Conservation (phyloP, 1,140 invertebrate genomes). For the Plectrocnemia conspersa region DNA sequence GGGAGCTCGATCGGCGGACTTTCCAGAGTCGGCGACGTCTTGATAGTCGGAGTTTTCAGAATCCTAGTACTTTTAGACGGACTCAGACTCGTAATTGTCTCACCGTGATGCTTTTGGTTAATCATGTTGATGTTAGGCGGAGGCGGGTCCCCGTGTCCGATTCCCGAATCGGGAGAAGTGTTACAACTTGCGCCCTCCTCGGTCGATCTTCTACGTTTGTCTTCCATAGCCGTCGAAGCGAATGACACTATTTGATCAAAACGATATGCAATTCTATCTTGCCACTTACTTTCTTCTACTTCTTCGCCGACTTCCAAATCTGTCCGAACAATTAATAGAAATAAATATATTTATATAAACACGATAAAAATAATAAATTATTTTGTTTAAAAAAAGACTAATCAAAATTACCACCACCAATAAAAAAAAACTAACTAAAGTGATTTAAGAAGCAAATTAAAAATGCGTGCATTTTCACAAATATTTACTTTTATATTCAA, state of each 20-base stretch:
- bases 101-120: slow-evolving; percentile 19
- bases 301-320: slow-evolving; percentile 55
- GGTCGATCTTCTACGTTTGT: slow-evolving; percentile 67
- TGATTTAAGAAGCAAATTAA: slow-evolving; percentile 28
- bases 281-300: slow-evolving; percentile 68
- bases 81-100: slow-evolving; percentile 33
- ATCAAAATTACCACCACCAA: slow-evolving; percentile 30
- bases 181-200: slow-evolving; percentile 64
- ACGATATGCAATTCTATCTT: slow-evolving; percentile 78
- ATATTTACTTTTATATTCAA: slow-evolving; percentile 32
- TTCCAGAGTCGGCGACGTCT: slow-evolving; percentile 39
- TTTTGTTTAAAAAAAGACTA: slow-evolving; percentile 13
- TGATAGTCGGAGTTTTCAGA: slow-evolving; percentile 42
- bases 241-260: slow-evolving; percentile 84
- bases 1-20: slow-evolving; percentile 41
- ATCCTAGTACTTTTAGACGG: slow-evolving; percentile 39
- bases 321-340: slow-evolving; percentile 31
- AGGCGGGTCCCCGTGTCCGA: slow-evolving; percentile 61
- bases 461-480: slow-evolving; percentile 30
- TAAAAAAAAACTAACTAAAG: slow-evolving; percentile 26
- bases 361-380: background rate
- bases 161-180: slow-evolving; percentile 72
- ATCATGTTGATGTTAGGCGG: slow-evolving; percentile 34
- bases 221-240: slow-evolving; percentile 78
- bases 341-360: slow-evolving; percentile 2